These are phyloP conservation scores for Didymodactylos carnosus DNA, from an alignment of 2,888 invertebrate genomes.

Conservation along the genomic window DNA sequence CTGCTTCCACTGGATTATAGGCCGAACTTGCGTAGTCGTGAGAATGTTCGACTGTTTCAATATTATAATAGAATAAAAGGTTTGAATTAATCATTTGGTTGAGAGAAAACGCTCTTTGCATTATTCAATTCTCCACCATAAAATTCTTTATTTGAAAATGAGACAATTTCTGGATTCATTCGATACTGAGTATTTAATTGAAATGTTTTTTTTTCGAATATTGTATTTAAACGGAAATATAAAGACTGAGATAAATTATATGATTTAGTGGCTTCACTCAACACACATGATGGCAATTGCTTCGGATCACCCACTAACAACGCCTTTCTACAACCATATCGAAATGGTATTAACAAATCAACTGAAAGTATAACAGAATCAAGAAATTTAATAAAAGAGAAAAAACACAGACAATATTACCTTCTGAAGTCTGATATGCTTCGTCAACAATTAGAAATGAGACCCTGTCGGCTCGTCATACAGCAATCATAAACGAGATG, in stretches of 20 bases:
- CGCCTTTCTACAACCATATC: constrained; percentile 36
- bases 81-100: too few species aligned
- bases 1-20: too few species aligned
- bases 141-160: constrained; percentile 55
- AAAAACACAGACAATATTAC: neutral
- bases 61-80: too few species aligned
- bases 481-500: too few species aligned
- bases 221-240: constrained; percentile 51
- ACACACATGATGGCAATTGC: constrained; percentile 48
- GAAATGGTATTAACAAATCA: neutral
- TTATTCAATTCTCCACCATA: constrained; percentile 42
- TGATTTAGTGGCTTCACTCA: constrained; percentile 52
- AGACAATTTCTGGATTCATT: constrained; percentile 60
- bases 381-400: neutral
- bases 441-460: neutral
- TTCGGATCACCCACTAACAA: constrained; percentile 65
- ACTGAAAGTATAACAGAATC: neutral
- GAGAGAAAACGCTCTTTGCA: neutral
- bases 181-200: constrained; percentile 52
- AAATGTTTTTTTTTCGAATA: constrained; percentile 38
- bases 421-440: too few species aligned
- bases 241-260: constrained; percentile 53
- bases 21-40: too few species aligned
- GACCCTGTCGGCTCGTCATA: too few species aligned
- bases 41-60: too few species aligned